Base-by-base conservation (phyloP, 2,888 invertebrate genomes). In the Sialis lutaria region DNA sequence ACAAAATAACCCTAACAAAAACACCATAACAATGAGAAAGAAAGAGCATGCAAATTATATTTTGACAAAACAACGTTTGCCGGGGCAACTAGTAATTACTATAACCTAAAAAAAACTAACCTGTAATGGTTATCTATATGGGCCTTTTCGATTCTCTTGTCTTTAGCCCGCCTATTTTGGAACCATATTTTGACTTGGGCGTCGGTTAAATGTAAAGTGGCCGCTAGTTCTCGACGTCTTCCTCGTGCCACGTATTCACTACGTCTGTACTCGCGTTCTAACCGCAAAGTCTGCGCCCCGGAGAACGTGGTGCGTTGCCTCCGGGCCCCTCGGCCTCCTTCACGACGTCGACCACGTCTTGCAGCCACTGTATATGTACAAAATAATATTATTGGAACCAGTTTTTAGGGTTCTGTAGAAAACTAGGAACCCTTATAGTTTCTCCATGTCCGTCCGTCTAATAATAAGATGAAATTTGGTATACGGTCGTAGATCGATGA, bases 111-210 rank as follows among this genome's bases (percentile, higher is more conserved):
- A n/a, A n/a, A n/a, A n/a, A n/a, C n/a, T n/a, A n/a, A 91, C 92
- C 92, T 81, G 63, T 90, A 89, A 57, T 92, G 92, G 60, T 92
- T 92, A 68, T 95, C 93, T 51, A 92, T 73, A 55, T 92, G 91
- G 0, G 93, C 93, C 60, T 95, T 95, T 62, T 95, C 93, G 53
- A 95, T 90, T 52, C 95, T 72, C 67, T 95, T 95, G 63, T 95
- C 93, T 67, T 95, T 95, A 30, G 95, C 95, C 54, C 95, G 74
- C 52, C 95, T 74, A 65, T 95, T 95, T 67, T 95, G 95, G 65
- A 93, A 95, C 86, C 86, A 87, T 50, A 88, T 88, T 64, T 88
- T 88, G 55, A 88, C 86, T 66, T 88, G 75, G 1, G 86, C 87
- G 62, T 88, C 88, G 0, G 82, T 80, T 22, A 80, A 66, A 43